These are phyloP conservation scores for Chamaetylas fuelleborni DNA, from an alignment of 2,113 vertebrate species.

Conservation along the genomic window DNA sequence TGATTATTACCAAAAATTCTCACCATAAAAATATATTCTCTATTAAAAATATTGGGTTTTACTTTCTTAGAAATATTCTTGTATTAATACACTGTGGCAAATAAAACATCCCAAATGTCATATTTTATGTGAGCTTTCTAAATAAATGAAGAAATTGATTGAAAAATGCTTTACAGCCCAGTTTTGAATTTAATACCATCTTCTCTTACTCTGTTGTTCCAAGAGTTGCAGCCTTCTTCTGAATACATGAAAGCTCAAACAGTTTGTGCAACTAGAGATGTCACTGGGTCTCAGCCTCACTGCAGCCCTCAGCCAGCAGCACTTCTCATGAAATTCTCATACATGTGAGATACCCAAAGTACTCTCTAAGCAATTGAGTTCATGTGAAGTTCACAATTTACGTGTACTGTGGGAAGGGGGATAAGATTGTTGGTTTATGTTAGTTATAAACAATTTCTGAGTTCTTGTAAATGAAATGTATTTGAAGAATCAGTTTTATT, in stretches of 20 bases:
- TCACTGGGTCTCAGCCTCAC: not conserved
- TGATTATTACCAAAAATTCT: not conserved
- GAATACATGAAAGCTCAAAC: not conserved
- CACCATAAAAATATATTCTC: not conserved
- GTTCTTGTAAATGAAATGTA: not conserved
- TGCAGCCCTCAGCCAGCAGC: not conserved
- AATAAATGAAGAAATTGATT: not conserved
- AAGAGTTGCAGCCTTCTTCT: not conserved
- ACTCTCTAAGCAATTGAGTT: not conserved
- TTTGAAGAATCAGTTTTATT: slow-evolving; percentile 58
- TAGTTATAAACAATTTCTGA: not conserved
- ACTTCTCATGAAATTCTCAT: not conserved
- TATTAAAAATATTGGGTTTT: not conserved
- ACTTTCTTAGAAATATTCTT: not conserved
- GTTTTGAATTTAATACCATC: not conserved
- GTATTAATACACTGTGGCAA: not conserved
- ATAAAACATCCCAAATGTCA: not conserved
- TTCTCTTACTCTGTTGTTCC: not conserved
- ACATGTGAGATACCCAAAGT: not conserved
- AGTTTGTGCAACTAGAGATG: not conserved
- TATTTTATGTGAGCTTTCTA: not conserved
- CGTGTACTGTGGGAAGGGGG: not conserved
- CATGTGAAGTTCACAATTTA: not conserved
- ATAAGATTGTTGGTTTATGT: not conserved
- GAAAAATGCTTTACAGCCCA: not conserved